These are phyloP conservation scores for Centrocercus urophasianus DNA, from an alignment of 2,113 vertebrate genomes.

Conservation along the genomic window DNA sequence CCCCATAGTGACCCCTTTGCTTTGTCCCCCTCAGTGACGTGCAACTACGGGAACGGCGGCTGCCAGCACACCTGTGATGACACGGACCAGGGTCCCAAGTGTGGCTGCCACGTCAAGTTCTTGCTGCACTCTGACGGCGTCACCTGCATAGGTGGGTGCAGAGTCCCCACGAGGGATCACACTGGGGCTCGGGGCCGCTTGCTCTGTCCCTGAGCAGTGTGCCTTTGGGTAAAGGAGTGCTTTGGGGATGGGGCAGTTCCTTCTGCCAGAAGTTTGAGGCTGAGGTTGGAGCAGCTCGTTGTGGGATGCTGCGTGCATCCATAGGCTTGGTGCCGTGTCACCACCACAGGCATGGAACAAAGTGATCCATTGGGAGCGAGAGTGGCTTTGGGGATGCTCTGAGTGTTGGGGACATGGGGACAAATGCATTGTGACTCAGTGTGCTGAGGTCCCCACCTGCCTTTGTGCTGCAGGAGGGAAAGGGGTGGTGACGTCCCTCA, in stretches of 20 bases:
- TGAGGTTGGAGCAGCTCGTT: rapidly evolving
- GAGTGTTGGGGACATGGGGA: not conserved
- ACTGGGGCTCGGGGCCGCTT: not conserved
- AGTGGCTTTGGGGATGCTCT: not conserved
- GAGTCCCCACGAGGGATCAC: not conserved
- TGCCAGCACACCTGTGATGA: slow-evolving; percentile 98
- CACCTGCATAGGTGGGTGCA: slow-evolving; percentile 96
- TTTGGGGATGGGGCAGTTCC: rapidly evolving
- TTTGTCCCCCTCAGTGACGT: slow-evolving; percentile 87
- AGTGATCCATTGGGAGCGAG: not conserved
- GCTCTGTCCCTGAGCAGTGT: not conserved
- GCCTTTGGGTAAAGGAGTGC: not conserved
- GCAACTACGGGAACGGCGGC: slow-evolving; percentile 97
- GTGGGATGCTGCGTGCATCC: not conserved
- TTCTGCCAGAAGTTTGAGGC: not conserved
- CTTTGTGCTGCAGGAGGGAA: not conserved
- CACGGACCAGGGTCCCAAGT: slow-evolving; percentile 93
- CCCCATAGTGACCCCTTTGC: rapidly evolving
- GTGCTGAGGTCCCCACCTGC: not conserved
- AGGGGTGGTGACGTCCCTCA: not conserved
- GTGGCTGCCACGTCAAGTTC: slow-evolving; percentile 96
- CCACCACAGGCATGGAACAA: rapidly evolving
- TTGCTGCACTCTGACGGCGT: slow-evolving; percentile 93
- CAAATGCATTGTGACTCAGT: not conserved
- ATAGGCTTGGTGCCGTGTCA: rapidly evolving